Conservation (phyloP, 35 echinoderm and acorn worm species). For the Anneissia japonica region DNA sequence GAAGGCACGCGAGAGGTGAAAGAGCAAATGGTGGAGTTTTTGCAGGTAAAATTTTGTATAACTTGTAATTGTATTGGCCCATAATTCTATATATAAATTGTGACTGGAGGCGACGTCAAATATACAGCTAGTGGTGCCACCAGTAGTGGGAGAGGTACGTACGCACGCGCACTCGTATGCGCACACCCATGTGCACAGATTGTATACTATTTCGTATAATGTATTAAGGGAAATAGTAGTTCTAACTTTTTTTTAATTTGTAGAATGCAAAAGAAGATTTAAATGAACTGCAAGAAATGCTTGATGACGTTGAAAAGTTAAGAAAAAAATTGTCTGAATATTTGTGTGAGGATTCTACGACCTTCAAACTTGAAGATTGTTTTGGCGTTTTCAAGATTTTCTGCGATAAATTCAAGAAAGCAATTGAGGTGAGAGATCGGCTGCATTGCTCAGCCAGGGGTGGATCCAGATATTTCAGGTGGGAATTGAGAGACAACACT, state of each 20-base stretch:
- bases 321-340: constrained; percentile 63
- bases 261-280: constrained; percentile 70
- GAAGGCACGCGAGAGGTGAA: constrained; percentile 40
- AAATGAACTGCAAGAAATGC: constrained; percentile 48
- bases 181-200: no score
- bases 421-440: constrained; percentile 48
- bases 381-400: constrained; percentile 81
- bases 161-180: no score
- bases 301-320: constrained; percentile 59
- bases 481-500: background rate
- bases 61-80: background rate
- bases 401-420: constrained; percentile 92
- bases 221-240: no score
- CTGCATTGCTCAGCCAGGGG: background rate
- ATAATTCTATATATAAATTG: no score
- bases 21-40: constrained; percentile 40
- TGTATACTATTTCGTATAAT: no score
- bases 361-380: constrained; percentile 93
- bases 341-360: constrained; percentile 80
- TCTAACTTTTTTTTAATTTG: no score
- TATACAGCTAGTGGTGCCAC: no score
- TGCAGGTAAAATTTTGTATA: constrained; percentile 20
- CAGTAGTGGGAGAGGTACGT: no score
- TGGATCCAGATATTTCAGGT: background rate
- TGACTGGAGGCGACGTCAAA: no score